Evolutionary conservation across 2,888 invertebrate species (phyloP).

Genomic region (Pristionchus fissidentatus): DNA sequence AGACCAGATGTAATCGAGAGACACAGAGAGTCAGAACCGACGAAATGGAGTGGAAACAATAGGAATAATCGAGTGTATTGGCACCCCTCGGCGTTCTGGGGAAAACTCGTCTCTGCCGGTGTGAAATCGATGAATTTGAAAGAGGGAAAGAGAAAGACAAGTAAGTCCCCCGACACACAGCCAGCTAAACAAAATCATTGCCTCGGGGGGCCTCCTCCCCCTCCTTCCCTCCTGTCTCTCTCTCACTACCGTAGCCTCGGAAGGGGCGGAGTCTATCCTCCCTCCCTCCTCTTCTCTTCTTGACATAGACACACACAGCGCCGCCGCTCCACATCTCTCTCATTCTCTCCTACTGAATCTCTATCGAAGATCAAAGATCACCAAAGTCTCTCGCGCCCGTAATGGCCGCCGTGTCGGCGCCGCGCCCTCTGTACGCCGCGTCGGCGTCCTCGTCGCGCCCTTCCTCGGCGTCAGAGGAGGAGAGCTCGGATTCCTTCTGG

Average conservation of each 20-base stretch:
- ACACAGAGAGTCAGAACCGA: not conserved
- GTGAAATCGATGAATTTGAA: conserved; percentile 15
- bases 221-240: not conserved
- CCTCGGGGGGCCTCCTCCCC: not conserved
- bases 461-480: not conserved
- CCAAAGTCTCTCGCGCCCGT: conserved; percentile 24
- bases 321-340: conserved; percentile 18
- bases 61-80: not conserved
- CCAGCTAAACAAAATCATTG: conserved; percentile 33
- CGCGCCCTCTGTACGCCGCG: not conserved
- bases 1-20: not conserved
- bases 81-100: not conserved
- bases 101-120: not conserved
- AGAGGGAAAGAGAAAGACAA: no score
- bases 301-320: not conserved
- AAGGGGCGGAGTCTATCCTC: not conserved
- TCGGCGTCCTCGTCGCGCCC: not conserved
- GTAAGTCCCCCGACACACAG: not conserved
- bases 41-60: not conserved
- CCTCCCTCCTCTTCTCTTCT: not conserved
- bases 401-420: conserved; percentile 26
- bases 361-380: conserved; percentile 39
- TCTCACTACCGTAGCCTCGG: conserved; percentile 7
- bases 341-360: conserved; percentile 10
- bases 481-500: conserved; percentile 30